Conservation (phyloP, 2,888 invertebrate genomes). For the Elegia similella region DNA sequence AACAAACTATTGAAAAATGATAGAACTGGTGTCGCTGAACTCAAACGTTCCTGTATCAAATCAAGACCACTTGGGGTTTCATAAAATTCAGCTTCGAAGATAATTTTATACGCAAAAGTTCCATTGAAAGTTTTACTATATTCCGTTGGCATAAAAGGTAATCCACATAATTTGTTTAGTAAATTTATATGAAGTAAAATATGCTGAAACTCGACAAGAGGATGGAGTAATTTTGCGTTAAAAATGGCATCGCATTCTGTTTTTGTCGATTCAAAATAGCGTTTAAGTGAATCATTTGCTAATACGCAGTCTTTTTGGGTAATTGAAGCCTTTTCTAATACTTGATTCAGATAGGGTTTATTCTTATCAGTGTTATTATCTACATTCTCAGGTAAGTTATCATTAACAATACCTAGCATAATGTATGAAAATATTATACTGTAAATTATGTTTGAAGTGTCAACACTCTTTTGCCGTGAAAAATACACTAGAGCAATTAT, state of each 20-base stretch:
- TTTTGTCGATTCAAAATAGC: slow-evolving; percentile 25
- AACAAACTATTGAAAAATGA: slow-evolving; percentile 20
- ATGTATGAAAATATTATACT: slow-evolving; percentile 40
- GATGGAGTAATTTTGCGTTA: slow-evolving; percentile 26
- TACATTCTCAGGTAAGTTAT: slow-evolving; percentile 14
- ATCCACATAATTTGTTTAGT: slow-evolving; percentile 44
- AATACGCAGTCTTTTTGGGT: slow-evolving; percentile 24
- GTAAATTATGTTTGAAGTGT: slow-evolving; percentile 30
- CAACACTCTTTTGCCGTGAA: slow-evolving; percentile 29
- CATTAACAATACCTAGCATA: slow-evolving; percentile 30
- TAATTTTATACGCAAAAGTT: slow-evolving; percentile 40
- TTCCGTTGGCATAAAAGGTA: slow-evolving; percentile 28
- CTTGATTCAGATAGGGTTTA: slow-evolving; percentile 4
- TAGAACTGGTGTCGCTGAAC: slow-evolving; percentile 20
- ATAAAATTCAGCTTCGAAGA: slow-evolving; percentile 21
- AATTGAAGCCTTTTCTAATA: slow-evolving; percentile 19
- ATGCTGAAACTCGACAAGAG: slow-evolving; percentile 38
- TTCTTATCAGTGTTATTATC: not conserved
- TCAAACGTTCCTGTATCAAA: slow-evolving; percentile 10
- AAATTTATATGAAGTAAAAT: slow-evolving; percentile 43
- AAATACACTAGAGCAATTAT: slow-evolving; percentile 41
- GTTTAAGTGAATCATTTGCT: slow-evolving; percentile 22
- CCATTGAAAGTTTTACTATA: slow-evolving; percentile 42
- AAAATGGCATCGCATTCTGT: slow-evolving; percentile 27
- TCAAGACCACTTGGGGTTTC: slow-evolving; percentile 1